Evolutionary conservation across 2,113 vertebrate genomes (phyloP), one percentile per base, ranked within the genome.

Genomic region (Trematocara unimaculatum): DNA sequence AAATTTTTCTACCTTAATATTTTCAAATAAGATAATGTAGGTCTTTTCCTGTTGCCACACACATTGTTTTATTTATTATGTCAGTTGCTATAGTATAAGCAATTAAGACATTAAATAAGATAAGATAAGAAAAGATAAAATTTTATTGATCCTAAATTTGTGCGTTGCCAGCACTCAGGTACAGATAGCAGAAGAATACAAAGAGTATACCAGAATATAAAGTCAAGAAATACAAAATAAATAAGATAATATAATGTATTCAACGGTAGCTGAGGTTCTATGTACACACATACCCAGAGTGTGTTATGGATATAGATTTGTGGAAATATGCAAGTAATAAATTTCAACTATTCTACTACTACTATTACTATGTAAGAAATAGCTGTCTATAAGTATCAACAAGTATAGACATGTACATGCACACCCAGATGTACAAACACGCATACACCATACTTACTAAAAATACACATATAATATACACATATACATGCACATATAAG

Each of bases 151-250:
- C 53, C 7, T 20, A 55, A 55, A 55, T 55, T 55, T 55, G 53
- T 55, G 20, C 3, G 0, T 55, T 55, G 3, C 1, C 53, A 55
- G 11, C 1, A 0, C 53, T 55, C 20, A 55, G 2, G 53, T 55
- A 55, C 53, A 55, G 20, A 55, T 55, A 13, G 1, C 53, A 55
- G 20, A 55, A 55, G 11, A 55, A 55, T 1, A 55, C 11, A 55
- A 55, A 55, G 20, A 55, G 6, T 55, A 54, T 54, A 54, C n/a
- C 53, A 54, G 53, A 54, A 54, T 23, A 54, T 12, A 54, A 54
- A 12, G 53, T 55, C n/a, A 55, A 55, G 53, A 23, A 55, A 55
- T 55, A 23, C n/a, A 55, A 55, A 55, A 55, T 55, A 55, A 55
- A 55, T 55, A 55, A 55, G n/a, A 55, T 1, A 55, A 23, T 23